Percentiles rank a stretch among this genome's conserved stretches.
These are phyloP conservation scores for Corythornis vintsioides DNA, from an alignment of 2,113 vertebrate species.

Conservation along the genomic window DNA sequence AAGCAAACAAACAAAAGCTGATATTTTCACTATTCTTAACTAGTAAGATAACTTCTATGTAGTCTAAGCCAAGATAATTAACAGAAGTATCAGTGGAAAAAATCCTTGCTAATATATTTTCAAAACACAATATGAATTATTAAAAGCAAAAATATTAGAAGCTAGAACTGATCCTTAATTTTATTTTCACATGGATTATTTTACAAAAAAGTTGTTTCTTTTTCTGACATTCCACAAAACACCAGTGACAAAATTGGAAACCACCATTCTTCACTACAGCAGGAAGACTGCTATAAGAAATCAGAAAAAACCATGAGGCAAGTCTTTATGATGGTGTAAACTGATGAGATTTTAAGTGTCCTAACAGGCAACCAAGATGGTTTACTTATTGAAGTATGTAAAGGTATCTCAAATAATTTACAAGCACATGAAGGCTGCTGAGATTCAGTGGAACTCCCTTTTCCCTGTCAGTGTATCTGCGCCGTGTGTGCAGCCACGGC, in stretches of 20 bases:
- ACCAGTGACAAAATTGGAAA: not conserved
- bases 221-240: not conserved
- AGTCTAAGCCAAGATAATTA: not conserved
- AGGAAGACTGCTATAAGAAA: not conserved
- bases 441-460: not conserved
- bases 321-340: accelerated
- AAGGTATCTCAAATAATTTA: not conserved
- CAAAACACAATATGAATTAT: not conserved
- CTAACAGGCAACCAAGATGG: not conserved
- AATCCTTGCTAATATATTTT: not conserved
- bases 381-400: not conserved
- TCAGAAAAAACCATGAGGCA: not conserved
- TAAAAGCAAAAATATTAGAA: not conserved
- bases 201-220: not conserved
- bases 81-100: not conserved
- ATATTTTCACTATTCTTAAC: not conserved
- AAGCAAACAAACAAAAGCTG: not conserved
- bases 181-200: not conserved
- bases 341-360: not conserved
- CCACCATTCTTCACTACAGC: not conserved
- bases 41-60: not conserved
- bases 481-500: not conserved
- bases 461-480: not conserved
- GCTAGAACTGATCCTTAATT: not conserved
- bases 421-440: not conserved